These are phyloP conservation scores for Triops longicaudatus DNA, from an alignment of 1,140 invertebrate species.

Conservation along the genomic window DNA sequence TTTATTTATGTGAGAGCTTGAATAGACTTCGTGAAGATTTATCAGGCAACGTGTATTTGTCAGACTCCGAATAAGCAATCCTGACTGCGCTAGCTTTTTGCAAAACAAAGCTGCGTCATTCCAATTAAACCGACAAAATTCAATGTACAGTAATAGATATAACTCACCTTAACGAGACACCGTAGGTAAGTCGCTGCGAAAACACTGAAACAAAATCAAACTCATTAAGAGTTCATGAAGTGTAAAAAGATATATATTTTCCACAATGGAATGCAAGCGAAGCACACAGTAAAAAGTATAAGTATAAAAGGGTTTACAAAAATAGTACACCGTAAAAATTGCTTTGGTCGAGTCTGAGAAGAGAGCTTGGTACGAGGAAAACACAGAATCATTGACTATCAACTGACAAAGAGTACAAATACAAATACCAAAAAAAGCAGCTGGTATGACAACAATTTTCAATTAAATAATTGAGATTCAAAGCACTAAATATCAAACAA, in stretches of 20 bases:
- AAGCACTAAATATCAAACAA: neutral
- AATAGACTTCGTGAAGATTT: no score
- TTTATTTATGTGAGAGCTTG: no score
- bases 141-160: no score
- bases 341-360: neutral
- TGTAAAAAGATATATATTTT: neutral
- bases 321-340: neutral
- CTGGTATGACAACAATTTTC: neutral
- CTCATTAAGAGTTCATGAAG: neutral
- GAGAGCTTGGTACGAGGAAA: neutral
- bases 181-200: no score
- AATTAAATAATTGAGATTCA: constrained; percentile 11
- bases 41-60: no score
- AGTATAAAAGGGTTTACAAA: neutral
- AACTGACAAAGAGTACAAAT: neutral
- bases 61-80: no score
- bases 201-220: no score
- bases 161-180: no score
- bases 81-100: no score
- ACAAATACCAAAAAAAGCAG: neutral
- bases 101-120: no score
- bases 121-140: no score
- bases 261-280: constrained; percentile 7
- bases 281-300: neutral
- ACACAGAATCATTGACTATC: constrained; percentile 15